These are phyloP conservation scores for Takifugu bimaculatus DNA, from an alignment of 2,113 vertebrate genomes.

Conservation along the genomic window DNA sequence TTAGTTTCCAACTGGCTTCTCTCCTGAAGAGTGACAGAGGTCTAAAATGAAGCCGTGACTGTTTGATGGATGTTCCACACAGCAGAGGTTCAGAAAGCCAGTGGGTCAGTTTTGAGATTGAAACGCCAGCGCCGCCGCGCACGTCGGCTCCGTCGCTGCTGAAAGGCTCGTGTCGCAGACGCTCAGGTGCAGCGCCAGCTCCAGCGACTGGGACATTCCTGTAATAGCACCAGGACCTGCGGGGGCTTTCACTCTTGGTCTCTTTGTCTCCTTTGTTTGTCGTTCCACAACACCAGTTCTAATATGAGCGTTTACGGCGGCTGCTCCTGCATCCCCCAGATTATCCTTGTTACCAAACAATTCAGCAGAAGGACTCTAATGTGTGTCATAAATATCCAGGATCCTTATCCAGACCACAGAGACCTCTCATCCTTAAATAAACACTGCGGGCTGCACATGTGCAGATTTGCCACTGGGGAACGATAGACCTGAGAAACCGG, in stretches of 20 bases:
- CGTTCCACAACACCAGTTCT: conserved; percentile 12
- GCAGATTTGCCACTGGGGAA: conserved; percentile 46
- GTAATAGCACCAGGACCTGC: conserved; percentile 24
- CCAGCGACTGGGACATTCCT: conserved; percentile 21
- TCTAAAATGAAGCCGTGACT: conserved; percentile 47
- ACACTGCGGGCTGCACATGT: conserved; percentile 42
- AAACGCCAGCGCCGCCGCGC: background rate
- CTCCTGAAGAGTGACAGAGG: conserved; percentile 37
- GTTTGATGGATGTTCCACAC: conserved; percentile 42
- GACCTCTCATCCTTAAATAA: conserved; percentile 61
- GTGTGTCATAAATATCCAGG: conserved; percentile 60
- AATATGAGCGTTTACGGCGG: conserved; percentile 2
- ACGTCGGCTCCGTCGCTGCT: no score
- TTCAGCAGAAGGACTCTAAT: conserved; percentile 42
- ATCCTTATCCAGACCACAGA: conserved; percentile 52
- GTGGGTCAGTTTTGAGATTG: conserved; percentile 29
- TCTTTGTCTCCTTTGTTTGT: conserved; percentile 4
- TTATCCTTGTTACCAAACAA: conserved; percentile 43
- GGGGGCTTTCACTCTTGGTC: background rate
- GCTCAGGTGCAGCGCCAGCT: conserved; percentile 17
- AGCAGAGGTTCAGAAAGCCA: no score
- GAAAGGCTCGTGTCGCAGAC: no score
- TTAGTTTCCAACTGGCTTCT: conserved; percentile 57
- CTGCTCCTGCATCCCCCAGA: conserved; percentile 29
- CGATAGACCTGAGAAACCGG: conserved; percentile 20